These are phyloP conservation scores for Sander lucioperca DNA, from an alignment of 2,113 vertebrate genomes.

Conservation along the genomic window DNA sequence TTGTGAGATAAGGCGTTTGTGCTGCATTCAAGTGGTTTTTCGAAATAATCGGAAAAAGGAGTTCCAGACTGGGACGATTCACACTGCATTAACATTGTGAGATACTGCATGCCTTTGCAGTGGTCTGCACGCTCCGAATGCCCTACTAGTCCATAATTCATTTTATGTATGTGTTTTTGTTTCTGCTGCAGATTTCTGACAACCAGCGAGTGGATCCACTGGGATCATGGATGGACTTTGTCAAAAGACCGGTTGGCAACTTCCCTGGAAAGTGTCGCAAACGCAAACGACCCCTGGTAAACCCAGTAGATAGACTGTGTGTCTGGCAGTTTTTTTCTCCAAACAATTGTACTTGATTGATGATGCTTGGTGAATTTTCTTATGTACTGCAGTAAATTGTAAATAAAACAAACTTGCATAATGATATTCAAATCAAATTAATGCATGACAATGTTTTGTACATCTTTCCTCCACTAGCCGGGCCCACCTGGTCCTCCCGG, in stretches of 20 bases:
- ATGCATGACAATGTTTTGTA: slow-evolving; percentile 13
- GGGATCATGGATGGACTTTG: slow-evolving; percentile 94
- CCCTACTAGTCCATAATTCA: neutral
- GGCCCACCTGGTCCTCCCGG: slow-evolving; percentile 92
- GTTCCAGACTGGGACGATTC: too few relatives aligned
- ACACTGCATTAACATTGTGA: too few relatives aligned
- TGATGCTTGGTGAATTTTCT: neutral
- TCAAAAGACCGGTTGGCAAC: slow-evolving; percentile 89
- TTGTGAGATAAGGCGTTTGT: too few relatives aligned
- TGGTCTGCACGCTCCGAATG: too few relatives aligned
- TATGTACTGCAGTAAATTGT: neutral
- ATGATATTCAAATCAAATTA: neutral
- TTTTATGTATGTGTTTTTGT: slow-evolving; percentile 8
- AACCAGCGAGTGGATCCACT: slow-evolving; percentile 90
- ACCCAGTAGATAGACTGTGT: slow-evolving; percentile 29
- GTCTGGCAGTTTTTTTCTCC: neutral
- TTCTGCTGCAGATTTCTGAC: slow-evolving; percentile 81
- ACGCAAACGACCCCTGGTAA: slow-evolving; percentile 90
- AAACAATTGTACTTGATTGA: neutral
- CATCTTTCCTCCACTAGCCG: slow-evolving; percentile 73
- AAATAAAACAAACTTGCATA: neutral
- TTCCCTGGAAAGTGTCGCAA: slow-evolving; percentile 87
- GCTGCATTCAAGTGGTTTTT: too few relatives aligned
- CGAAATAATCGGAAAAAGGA: too few relatives aligned
- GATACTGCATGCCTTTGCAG: too few relatives aligned